Evolutionary conservation across 2,888 invertebrate genomes (phyloP).

Genomic region (Torymus aiolomorphi): DNA sequence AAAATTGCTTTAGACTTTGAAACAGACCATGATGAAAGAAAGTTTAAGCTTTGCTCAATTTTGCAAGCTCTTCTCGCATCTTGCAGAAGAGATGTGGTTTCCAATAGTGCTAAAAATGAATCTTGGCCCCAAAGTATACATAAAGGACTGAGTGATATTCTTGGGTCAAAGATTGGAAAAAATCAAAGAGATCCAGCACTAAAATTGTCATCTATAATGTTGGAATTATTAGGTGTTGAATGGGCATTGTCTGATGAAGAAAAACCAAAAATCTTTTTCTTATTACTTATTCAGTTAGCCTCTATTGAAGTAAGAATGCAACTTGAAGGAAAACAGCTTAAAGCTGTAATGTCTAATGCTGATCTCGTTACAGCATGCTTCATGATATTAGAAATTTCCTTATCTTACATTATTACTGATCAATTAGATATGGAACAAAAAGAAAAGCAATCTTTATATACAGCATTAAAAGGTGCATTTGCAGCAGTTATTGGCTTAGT

Average conservation of each 20-base stretch:
- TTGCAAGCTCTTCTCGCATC: conserved; percentile 85
- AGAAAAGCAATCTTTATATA: conserved; percentile 93
- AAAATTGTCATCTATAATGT: conserved; percentile 86
- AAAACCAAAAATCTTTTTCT: conserved; percentile 88
- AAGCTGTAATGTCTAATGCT: conserved; percentile 85
- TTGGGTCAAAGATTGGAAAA: conserved; percentile 90
- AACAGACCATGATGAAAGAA: conserved; percentile 90
- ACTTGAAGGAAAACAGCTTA: conserved; percentile 89
- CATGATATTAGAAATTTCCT: conserved; percentile 86
- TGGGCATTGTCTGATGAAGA: conserved; percentile 90
- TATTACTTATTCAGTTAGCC: conserved; percentile 88
- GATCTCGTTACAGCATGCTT: conserved; percentile 90
- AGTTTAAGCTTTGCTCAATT: conserved; percentile 91
- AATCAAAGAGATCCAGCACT: conserved; percentile 93
- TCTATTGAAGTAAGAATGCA: conserved; percentile 97
- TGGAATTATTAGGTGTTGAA: conserved; percentile 89
- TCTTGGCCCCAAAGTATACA: conserved; percentile 89
- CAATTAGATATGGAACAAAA: conserved; percentile 91
- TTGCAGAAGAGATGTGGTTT: conserved; percentile 82
- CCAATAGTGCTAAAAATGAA: conserved; percentile 82
- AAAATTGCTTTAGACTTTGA: conserved; percentile 92
- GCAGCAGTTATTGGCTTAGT: conserved; percentile 87
- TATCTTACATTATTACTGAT: conserved; percentile 88
- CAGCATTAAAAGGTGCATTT: conserved; percentile 92
- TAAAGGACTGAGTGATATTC: conserved; percentile 88